Base-by-base conservation (phyloP, 2,113 vertebrate species). In the Odontophorus gujanensis region DNA sequence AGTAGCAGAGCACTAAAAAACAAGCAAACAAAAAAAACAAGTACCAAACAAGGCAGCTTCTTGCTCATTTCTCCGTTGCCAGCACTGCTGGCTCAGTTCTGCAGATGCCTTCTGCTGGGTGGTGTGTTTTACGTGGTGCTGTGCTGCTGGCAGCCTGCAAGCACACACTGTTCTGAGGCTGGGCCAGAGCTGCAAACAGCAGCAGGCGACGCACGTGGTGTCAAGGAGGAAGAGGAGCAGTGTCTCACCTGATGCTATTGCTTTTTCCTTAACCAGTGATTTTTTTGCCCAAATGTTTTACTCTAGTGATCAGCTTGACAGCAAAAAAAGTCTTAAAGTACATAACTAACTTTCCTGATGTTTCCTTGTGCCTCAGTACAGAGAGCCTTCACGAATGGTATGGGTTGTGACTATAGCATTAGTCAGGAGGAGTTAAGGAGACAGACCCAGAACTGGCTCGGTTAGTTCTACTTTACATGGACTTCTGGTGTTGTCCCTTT, bases 321-420 rank as follows among this genome's bases (percentile, higher is more conserved):
- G 53, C 51, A 45, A 40, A 45, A 45, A 34, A 90, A 76, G 11
- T 25, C n/a, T 92, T 82, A n/a, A 28, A 55, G n/a, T 9, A 34
- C 17, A 3, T 62, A 18, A 30, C 51, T 66, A 30, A 30, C 43
- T 74, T 81, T 8, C 0, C 9, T 42, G 42, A 55, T 22, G 3
- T 22, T 69, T 12, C 34, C 21, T 7, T 72, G 28, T 11, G 38
- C 7, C 42, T 81, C 0, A 20, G 5, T 20, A 4, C 0, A 48
- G 47, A 55, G 32, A 11, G 2, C 55, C 78, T 78, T 18, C 7
- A 5, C 28, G 25, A 67, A 34, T 6, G 28, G 4, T 58, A 18
- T 13, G 26, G 6, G 25, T 38, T 75, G 15, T 0, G 2, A 51
- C 13, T 30, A 55, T 16, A 91, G 32, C 20, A 3, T 55, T 80